A percentile compares a stretch with the other conserved stretches of the same genome.
Evolutionary conservation across 2,113 vertebrate species (phyloP).

Genomic region (Synchiropus splendidus): DNA sequence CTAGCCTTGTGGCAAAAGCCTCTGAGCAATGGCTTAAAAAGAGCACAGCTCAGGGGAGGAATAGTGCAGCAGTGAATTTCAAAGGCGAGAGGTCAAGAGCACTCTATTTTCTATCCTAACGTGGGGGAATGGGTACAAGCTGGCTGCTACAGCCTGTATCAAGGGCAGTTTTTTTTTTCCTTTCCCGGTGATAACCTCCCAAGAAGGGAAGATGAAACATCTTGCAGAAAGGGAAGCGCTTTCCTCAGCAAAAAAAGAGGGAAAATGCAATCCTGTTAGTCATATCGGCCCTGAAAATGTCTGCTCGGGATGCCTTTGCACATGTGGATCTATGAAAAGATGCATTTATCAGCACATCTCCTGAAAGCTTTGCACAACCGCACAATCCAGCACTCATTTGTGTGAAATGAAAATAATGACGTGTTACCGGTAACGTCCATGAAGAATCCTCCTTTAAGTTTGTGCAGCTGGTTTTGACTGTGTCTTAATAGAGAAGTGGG

Average conservation of each 20-base stretch:
- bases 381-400: no score
- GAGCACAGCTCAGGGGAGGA: slow-evolving; percentile 36
- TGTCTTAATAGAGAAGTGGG: no score
- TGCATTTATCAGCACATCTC: slow-evolving; percentile 13
- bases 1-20: slow-evolving; percentile 38
- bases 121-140: slow-evolving; percentile 40
- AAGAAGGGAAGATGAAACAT: slow-evolving; percentile 29
- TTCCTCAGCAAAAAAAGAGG: slow-evolving; percentile 44
- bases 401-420: no score
- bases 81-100: slow-evolving; percentile 60
- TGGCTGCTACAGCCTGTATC: slow-evolving; percentile 44
- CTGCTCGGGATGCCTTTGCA: slow-evolving; percentile 29
- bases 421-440: no score
- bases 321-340: slow-evolving; percentile 19
- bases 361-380: slow-evolving; percentile 5
- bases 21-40: slow-evolving; percentile 34
- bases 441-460: no score
- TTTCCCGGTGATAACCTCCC: slow-evolving; percentile 47
- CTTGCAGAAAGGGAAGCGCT: slow-evolving; percentile 32
- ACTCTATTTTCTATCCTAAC: slow-evolving; percentile 60
- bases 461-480: no score
- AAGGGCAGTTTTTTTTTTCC: slow-evolving; percentile 39
- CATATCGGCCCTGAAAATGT: slow-evolving; percentile 44
- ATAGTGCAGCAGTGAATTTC: slow-evolving; percentile 39
- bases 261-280: slow-evolving; percentile 35